Base-by-base conservation (phyloP, 2,113 vertebrate genomes). In the Coracopsis vasa region DNA sequence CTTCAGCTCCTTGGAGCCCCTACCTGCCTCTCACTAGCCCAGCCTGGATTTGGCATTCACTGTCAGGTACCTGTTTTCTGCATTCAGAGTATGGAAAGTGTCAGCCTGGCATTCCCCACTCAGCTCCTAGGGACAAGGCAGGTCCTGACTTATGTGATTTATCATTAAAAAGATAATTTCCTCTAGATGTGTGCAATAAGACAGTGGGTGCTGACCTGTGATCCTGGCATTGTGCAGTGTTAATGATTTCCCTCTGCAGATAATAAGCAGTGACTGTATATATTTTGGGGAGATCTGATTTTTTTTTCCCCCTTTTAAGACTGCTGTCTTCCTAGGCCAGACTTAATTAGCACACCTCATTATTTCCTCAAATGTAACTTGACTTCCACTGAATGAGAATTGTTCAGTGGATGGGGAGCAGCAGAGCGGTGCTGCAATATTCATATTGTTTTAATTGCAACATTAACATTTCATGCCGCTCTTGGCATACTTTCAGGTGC, bases 371-470 rank as follows among this genome's bases (percentile, higher is more conserved):
- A 94, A 82, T 97, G 94, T 95, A 95, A 97, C 83, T 90, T 95
- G 96, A 92, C 90, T 97, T 94, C 89, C 85, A 93, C 65, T 91
- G 96, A 96, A 94, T 96, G 80, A 87, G 95, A 96, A 92, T 91
- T 95, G 91, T 93, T 96, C 85, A 70, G 95, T 96, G 92, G 95
- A 96, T 96, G 92, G 96, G 96, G 92, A 97, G 90, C 86, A 93
- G 86, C 89, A 79, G 95, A 97, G 94, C 80, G 1, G 86, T 88
- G 84, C 95, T 95, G 95, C 95, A 96, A 97, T 97, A 97, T 96
- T 97, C 95, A 96, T 96, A 97, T 96, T 96, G 96, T 94, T 97
- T 97, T 96, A 97, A 97, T 97, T 97, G 96, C 97, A 95, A 80
- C 97, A 97, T 97, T 97, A 97, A 96, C 96, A 97, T 97, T 97